Percentiles rank a stretch among this genome's conserved stretches.
Evolutionary conservation across 2,888 invertebrate species (phyloP).

Genomic region (Eretmocerus hayati): DNA sequence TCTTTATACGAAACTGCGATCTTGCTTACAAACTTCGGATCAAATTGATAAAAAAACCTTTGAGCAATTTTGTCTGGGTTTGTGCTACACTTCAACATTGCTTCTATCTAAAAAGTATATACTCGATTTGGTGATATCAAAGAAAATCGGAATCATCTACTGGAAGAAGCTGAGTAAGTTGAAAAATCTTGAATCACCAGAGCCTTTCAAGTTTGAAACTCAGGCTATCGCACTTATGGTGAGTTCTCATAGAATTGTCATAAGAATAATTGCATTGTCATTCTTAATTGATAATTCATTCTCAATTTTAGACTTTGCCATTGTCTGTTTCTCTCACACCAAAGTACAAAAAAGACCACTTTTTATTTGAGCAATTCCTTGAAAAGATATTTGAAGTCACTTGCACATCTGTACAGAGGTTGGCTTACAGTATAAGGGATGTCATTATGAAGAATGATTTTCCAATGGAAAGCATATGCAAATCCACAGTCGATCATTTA

Average conservation of each 20-base stretch:
- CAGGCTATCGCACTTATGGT: constrained; percentile 41
- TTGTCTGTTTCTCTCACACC: constrained; percentile 48
- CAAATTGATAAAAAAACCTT: constrained; percentile 28
- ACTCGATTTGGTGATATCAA: constrained; percentile 41
- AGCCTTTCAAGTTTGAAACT: constrained; percentile 37
- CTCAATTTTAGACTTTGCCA: constrained; percentile 53
- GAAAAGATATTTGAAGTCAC: constrained; percentile 57
- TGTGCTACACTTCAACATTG: constrained; percentile 38
- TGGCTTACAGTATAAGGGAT: constrained; percentile 56
- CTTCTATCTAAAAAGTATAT: constrained; percentile 41
- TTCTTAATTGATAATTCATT: no score
- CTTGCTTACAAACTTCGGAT: constrained; percentile 25
- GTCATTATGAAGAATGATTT: constrained; percentile 43
- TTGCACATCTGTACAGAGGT: constrained; percentile 57
- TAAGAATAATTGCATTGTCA: no score
- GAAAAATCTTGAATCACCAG: constrained; percentile 25
- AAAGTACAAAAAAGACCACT: constrained; percentile 41
- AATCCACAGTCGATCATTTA: constrained; percentile 47
- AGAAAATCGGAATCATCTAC: constrained; percentile 42
- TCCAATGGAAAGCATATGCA: constrained; percentile 45
- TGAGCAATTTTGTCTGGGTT: constrained; percentile 42
- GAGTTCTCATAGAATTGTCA: constrained; percentile 17
- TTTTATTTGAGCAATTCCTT: constrained; percentile 55
- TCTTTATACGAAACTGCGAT: constrained; percentile 41
- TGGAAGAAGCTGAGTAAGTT: constrained; percentile 40